Evolutionary conservation across 2,888 invertebrate species (phyloP), one percentile per base, ranked within the genome.

Genomic region (Leucoma salicis): DNA sequence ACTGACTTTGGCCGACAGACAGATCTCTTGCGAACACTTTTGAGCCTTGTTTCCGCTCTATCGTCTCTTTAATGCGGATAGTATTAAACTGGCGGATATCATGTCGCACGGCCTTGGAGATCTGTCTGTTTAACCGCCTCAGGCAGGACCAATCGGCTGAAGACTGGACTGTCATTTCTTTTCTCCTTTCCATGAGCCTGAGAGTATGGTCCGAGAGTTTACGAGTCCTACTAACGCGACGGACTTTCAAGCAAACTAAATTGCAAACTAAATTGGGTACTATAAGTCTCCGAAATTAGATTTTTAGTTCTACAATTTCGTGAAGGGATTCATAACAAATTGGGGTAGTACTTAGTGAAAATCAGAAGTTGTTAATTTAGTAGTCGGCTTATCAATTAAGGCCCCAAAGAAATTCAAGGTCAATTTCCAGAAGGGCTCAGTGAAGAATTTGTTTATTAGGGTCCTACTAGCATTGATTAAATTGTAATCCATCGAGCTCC

Each of bases 331-430:
- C 8, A 21, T 21, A 3, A 21, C 8, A 21, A 21, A 21, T 14
- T 14, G 4, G 32, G 11, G 29, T 34, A 10, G 14, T 21, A 21
- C 8, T 21, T 21, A 21, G 7, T 16, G 6, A 16, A 16, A 16
- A 6, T 16, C 21, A 4, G 16, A 21, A 21, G 8, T 21, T 49
- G 49, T 45, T 43, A 57, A 61, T 55, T 31, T 34, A 45, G 36
- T 45, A 43, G 37, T 36, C 37, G 27, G 35, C 41, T 40, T 52
- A 57, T 43, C 46, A 58, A 62, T 58, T 46, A 48, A 32, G 25
- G 37, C 12, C 39, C 42, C 32, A 0, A 48, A 14, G 34, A 37
- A 55, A 41, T 36, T 31, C 18, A 6, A 29, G 34, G 24, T 44
- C 14, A 18, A 33, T 13, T 28, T 6, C 31, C 21, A n/a, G 2